A percentile compares a stretch with the other conserved stretches of the same genome.
Conservation (phyloP, 2,888 invertebrate genomes). For the Masnerella sp. region DNA sequence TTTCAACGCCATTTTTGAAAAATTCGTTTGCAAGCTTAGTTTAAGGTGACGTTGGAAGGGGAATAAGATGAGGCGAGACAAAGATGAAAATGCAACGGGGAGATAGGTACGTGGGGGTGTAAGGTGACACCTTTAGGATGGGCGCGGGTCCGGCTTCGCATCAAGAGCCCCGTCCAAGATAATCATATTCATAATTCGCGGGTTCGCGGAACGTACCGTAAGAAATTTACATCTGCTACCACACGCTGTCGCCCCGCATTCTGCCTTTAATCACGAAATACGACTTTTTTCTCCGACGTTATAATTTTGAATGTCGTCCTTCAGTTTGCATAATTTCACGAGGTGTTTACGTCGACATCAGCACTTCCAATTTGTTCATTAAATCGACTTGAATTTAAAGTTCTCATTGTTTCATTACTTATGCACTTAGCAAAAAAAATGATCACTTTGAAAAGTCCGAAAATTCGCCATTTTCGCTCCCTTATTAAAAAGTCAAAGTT, state of each 20-base stretch:
- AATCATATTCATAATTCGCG: constrained; percentile 75
- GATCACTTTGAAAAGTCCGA: too few relatives aligned
- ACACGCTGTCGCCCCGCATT: constrained; percentile 48
- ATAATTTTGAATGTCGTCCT: constrained; percentile 9
- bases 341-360: not conserved
- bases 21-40: constrained; percentile 27
- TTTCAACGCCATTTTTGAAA: constrained; percentile 14
- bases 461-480: too few relatives aligned
- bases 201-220: constrained; percentile 70
- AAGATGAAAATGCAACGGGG: constrained; percentile 60
- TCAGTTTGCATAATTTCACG: constrained; percentile 15
- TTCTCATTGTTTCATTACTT: not conserved
- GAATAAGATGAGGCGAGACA: constrained; percentile 31
- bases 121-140: constrained; percentile 74
- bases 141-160: constrained; percentile 68
- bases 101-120: constrained; percentile 67
- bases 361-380: not conserved
- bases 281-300: constrained; percentile 17
- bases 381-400: too few relatives aligned
- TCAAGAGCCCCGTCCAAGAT: constrained; percentile 71
- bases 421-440: too few relatives aligned
- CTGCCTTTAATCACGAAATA: constrained; percentile 38
- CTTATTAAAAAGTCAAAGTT: too few relatives aligned
- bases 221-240: constrained; percentile 53
- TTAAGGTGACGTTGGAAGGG: constrained; percentile 16